phyloP scores from a whole-genome alignment of 2,113 vertebrate species.

The Fukomys damarensis region DNA sequence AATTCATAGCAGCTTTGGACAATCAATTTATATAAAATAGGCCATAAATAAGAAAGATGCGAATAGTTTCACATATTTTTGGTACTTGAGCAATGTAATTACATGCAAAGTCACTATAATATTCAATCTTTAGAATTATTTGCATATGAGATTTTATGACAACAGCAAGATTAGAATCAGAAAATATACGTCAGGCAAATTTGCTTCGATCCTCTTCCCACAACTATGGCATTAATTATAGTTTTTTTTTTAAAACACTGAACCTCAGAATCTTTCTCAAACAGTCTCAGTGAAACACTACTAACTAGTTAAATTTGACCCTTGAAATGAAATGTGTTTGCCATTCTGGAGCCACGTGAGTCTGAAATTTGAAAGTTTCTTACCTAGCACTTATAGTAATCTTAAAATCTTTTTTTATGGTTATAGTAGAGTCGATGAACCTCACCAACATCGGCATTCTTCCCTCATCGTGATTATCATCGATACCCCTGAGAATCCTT shows the following conservation, averaged over 20 bases:
- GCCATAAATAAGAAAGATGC: neutral
- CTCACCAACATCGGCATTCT: neutral
- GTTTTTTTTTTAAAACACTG: neutral
- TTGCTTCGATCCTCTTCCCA: neutral
- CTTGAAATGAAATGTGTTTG: neutral
- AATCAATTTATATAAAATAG: neutral
- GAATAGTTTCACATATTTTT: neutral
- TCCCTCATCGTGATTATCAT: neutral
- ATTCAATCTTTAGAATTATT: neutral
- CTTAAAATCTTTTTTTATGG: slow-evolving; percentile 80
- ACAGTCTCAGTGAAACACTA: neutral
- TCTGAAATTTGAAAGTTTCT: slow-evolving; percentile 28
- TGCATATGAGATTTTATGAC: neutral
- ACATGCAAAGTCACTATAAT: neutral
- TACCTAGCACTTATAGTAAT: slow-evolving; percentile 84
- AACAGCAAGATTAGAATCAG: neutral
- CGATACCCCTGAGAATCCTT: neutral
- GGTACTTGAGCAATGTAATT: neutral
- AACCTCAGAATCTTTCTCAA: neutral
- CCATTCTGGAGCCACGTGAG: neutral
- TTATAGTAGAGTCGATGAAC: neutral
- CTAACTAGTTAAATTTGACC: neutral
- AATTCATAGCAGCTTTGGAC: neutral
- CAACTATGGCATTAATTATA: neutral
- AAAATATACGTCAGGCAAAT: neutral